phyloP scores from a whole-genome alignment of 2,888 invertebrate genomes.

The Phytoseiulus persimilis region DNA sequence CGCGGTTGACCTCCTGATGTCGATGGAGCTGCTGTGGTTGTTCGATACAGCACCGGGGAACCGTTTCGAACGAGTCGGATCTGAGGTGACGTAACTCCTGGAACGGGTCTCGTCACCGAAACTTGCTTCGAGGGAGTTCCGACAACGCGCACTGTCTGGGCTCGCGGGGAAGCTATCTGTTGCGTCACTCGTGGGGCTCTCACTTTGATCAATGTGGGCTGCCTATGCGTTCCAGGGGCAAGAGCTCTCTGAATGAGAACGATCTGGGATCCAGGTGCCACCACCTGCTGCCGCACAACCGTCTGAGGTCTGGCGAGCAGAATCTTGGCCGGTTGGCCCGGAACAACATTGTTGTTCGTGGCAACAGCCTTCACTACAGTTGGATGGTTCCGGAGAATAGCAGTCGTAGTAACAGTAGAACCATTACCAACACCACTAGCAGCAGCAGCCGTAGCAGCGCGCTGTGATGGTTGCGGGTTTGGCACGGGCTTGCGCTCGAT shows the following conservation, averaged over 20 bases:
- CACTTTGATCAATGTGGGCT: not conserved
- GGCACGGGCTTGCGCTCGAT: constrained; percentile 42
- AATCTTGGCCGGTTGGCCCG: constrained; percentile 37
- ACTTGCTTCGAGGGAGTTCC: not conserved
- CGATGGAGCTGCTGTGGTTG: not conserved
- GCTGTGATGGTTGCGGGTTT: not conserved
- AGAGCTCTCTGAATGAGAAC: constrained; percentile 10
- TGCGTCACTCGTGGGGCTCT: not conserved
- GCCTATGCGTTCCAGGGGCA: not conserved
- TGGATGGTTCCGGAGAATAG: not conserved
- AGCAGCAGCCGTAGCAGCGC: not conserved
- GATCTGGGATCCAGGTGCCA: constrained; percentile 36
- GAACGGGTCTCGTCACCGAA: not conserved
- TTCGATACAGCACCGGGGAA: not conserved
- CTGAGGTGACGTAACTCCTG: not conserved
- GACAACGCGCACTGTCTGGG: not conserved
- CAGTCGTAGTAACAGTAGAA: not conserved
- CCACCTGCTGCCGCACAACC: constrained; percentile 25
- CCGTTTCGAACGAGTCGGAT: not conserved
- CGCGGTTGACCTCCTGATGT: not conserved
- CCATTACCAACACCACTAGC: not conserved
- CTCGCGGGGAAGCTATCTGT: not conserved
- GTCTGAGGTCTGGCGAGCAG: not conserved
- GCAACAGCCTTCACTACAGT: not conserved
- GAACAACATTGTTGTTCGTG: not conserved